Evolutionary conservation across 1,140 invertebrate genomes (phyloP).

Genomic region (Cataglyphis hispanica): DNA sequence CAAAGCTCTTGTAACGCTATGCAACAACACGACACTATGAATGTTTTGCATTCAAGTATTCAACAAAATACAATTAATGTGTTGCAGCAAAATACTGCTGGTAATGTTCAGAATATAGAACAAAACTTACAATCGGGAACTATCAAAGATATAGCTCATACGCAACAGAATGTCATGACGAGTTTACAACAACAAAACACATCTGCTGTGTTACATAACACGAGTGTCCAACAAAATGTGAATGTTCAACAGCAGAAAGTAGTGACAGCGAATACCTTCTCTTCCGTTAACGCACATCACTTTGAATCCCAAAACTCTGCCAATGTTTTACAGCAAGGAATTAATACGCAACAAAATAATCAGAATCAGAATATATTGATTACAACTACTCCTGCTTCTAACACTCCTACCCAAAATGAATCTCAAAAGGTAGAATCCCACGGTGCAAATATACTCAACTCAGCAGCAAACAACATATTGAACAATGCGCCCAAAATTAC

Average conservation of each 20-base stretch:
- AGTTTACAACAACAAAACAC: conserved; percentile 78
- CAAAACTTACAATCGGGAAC: conserved; percentile 76
- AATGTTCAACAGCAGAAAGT: conserved; percentile 77
- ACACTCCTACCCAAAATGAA: conserved; percentile 68
- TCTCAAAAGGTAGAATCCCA: conserved; percentile 74
- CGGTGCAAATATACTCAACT: conserved; percentile 79
- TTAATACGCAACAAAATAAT: conserved; percentile 72
- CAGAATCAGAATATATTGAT: conserved; percentile 83
- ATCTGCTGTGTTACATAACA: conserved; percentile 71
- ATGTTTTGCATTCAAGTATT: conserved; percentile 78
- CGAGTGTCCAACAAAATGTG: conserved; percentile 73
- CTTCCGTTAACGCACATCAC: conserved; percentile 74
- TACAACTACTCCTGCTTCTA: conserved; percentile 75
- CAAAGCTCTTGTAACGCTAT: conserved; percentile 74
- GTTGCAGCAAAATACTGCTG: conserved; percentile 78
- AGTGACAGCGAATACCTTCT: conserved; percentile 69
- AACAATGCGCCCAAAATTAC: conserved; percentile 85
- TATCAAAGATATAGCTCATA: conserved; percentile 63
- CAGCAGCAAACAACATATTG: conserved; percentile 80
- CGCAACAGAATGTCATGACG: conserved; percentile 71
- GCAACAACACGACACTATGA: conserved; percentile 72
- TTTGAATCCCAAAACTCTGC: conserved; percentile 67
- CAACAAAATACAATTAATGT: conserved; percentile 82
- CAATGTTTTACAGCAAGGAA: conserved; percentile 66
- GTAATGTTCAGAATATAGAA: conserved; percentile 74